Conservation (phyloP, 2,113 vertebrate genomes). For the Paedocypris sp. region DNA sequence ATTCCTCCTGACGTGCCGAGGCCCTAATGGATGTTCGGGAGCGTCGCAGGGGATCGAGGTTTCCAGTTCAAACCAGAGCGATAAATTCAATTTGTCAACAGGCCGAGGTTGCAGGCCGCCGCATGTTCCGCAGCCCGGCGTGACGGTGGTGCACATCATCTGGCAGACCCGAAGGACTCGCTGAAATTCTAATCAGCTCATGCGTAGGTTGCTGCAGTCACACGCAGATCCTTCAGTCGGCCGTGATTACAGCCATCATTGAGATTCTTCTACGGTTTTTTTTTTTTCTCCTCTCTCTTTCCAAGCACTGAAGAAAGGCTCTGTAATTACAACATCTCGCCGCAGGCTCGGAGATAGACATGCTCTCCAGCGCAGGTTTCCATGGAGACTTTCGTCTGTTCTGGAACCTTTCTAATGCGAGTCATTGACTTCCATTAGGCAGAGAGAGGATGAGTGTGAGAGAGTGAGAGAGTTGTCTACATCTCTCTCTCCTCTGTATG, state of each 20-base stretch:
- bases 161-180: slow-evolving; percentile 14
- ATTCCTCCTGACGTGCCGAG: too few species aligned
- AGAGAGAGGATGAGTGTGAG: slow-evolving; percentile 43
- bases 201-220: slow-evolving; percentile 2
- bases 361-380: slow-evolving; percentile 53
- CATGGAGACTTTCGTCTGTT: slow-evolving; percentile 57
- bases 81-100: background rate
- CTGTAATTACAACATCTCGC: slow-evolving; percentile 35
- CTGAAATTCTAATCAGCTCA: background rate
- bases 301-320: slow-evolving; percentile 8
- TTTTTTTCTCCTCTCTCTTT: background rate
- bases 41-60: background rate
- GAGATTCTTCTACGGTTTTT: background rate
- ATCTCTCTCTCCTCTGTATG: background rate
- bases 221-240: background rate
- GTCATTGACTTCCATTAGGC: slow-evolving; percentile 64
- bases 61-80: background rate
- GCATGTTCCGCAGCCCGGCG: background rate
- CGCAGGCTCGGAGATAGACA: slow-evolving; percentile 41
- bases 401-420: slow-evolving; percentile 43
- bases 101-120: background rate
- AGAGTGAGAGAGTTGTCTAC: slow-evolving; percentile 8
- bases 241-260: slow-evolving; percentile 1
- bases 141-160: slow-evolving; percentile 18
- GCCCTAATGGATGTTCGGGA: too few species aligned